Evolutionary conservation across 2,797 vertebrate genomes (phyloP), one percentile per base, ranked within the genome.

Genomic region (Ispidina picta): DNA sequence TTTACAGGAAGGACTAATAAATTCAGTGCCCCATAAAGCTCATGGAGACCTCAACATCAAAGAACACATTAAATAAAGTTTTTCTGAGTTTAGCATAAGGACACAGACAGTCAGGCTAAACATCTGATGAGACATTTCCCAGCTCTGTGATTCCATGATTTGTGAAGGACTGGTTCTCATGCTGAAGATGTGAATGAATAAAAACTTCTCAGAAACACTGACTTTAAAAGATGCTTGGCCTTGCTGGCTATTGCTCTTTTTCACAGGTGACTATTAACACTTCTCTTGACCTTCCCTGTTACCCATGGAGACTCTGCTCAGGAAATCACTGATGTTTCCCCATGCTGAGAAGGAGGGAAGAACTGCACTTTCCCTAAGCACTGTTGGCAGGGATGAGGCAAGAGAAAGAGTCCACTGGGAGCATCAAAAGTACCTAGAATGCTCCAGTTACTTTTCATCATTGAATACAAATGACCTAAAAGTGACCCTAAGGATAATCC

Each of bases 301-400:
- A 66, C 85, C 90, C 43, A 35, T 4, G 8, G 92, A 82, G 92
- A 51, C 17, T 78, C 74, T 39, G 70, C 91, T 86, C 23, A 33
- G 82, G 76, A 82, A 90, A 68, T 41, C 88, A 95, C 90, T 96
- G 92, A 92, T 92, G 88, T 95, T 92, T 86, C 70, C 69, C 33
- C 90, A 86, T 84, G 89, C 90, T 95, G 88, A 90, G 87, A 88
- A 81, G 33, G 71, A 81, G 73, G 73, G 60, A 87, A 73, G 86
- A 80, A 55, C 44, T 75, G 64, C 75, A 64, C 29, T 94, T 88
- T 86, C 83, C 80, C 72, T 79, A 62, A 72, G 69, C 46, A 5
- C 64, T 76, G 68, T 26, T 71, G 66, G 26, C 51, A 72, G 37
- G 6, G 33, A 88, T 64, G 29, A 82, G 74, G 66, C 83, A 62